phyloP scores from a whole-genome alignment of 2,797 vertebrate genomes.

The Manis pentadactyla region DNA sequence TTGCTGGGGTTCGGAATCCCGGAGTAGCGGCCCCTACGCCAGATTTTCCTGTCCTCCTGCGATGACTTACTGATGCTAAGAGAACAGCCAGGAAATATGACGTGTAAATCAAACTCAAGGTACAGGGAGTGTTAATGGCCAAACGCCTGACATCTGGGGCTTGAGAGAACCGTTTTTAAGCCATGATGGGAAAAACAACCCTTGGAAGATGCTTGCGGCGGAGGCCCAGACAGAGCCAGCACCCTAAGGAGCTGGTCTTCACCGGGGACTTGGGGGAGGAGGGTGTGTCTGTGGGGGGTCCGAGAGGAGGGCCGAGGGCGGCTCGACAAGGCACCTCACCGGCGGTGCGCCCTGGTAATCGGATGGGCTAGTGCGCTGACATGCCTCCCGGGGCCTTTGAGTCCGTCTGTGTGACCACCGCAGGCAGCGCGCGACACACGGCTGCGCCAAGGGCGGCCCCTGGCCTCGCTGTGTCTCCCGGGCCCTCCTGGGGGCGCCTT shows the following conservation, averaged over 20 bases:
- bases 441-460: background rate
- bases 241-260: background rate
- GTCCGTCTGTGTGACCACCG: background rate
- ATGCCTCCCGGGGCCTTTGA: background rate
- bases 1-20: background rate
- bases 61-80: background rate
- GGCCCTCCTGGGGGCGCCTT: background rate
- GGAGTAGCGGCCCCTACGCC: background rate
- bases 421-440: background rate
- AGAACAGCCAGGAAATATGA: background rate
- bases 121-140: background rate
- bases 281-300: background rate
- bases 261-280: background rate
- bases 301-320: background rate
- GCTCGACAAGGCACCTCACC: background rate
- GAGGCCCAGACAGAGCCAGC: background rate
- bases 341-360: background rate
- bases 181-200: background rate
- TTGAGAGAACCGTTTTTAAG: background rate
- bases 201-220: background rate
- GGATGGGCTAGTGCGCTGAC: background rate
- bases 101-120: background rate
- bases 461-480: background rate
- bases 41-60: background rate
- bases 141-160: background rate